Conservation (phyloP, 2,113 vertebrate genomes). For the Paradisaea rubra region DNA sequence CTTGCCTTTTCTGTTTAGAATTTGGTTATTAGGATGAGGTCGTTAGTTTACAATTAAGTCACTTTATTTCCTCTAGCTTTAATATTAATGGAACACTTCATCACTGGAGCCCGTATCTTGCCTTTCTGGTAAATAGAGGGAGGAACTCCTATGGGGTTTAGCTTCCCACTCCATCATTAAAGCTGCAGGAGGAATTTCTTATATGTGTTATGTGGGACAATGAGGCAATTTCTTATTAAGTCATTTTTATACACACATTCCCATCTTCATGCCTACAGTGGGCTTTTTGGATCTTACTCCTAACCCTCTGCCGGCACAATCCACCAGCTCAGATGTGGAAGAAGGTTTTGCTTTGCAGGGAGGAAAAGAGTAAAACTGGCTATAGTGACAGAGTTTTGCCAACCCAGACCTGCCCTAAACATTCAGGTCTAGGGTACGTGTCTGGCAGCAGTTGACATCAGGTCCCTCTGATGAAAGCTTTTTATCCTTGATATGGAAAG, state of each 20-base stretch:
- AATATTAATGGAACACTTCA: slow-evolving; percentile 69
- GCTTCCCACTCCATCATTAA: slow-evolving; percentile 54
- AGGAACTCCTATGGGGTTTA: slow-evolving; percentile 48
- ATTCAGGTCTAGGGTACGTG: neutral
- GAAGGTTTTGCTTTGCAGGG: neutral
- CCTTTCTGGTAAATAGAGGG: slow-evolving; percentile 56
- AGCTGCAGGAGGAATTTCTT: slow-evolving; percentile 57
- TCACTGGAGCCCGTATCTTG: slow-evolving; percentile 46
- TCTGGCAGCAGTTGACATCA: neutral
- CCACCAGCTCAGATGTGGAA: neutral
- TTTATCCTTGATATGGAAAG: neutral
- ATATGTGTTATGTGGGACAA: slow-evolving; percentile 33
- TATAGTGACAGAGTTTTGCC: neutral
- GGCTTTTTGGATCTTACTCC: neutral
- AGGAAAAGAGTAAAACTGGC: neutral
- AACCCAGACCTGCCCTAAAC: neutral
- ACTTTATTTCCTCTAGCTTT: slow-evolving; percentile 54
- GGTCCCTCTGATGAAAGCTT: neutral
- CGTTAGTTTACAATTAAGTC: slow-evolving; percentile 71
- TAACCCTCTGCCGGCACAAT: neutral
- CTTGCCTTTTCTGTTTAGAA: slow-evolving; percentile 62
- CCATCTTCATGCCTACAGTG: neutral
- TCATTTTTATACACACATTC: neutral
- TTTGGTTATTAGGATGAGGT: slow-evolving; percentile 69
- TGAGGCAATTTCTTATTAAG: slow-evolving; percentile 20